Percentiles rank a stretch among this genome's conserved stretches.
Conservation (phyloP, 2,888 invertebrate genomes). For the Caenorhabditis macrosperma region DNA sequence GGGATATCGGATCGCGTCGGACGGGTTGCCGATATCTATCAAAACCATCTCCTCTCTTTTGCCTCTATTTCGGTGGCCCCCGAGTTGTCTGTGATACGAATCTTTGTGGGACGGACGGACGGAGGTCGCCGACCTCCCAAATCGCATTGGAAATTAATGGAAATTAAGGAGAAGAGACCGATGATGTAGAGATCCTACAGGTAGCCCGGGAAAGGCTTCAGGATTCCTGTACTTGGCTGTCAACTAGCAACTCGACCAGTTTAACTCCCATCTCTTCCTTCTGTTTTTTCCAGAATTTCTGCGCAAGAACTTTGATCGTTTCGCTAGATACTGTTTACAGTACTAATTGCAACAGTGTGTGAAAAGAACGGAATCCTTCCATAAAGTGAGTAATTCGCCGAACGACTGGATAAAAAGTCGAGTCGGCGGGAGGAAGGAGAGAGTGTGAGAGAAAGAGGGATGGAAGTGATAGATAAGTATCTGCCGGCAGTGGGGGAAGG, state of each 20-base stretch:
- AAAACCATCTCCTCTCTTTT: background rate
- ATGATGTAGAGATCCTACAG: no score
- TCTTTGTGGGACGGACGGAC: conserved; percentile 34
- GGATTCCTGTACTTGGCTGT: no score
- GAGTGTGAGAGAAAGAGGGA: background rate
- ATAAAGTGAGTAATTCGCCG: background rate
- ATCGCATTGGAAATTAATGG: no score
- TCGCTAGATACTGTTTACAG: background rate
- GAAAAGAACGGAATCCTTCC: no score
- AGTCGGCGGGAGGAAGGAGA: background rate
- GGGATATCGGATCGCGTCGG: no score
- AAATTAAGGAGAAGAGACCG: background rate
- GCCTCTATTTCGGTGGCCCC: background rate
- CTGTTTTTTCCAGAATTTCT: no score
- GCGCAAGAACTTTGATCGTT: background rate
- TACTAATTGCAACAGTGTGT: no score
- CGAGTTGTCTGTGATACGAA: conserved; percentile 24
- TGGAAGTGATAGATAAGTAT: background rate
- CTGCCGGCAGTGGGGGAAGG: background rate
- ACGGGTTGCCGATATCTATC: background rate
- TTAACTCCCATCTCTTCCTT: no score
- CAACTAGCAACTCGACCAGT: no score
- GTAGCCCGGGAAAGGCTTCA: no score
- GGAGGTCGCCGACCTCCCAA: background rate
- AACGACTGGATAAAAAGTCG: background rate